A percentile compares a stretch with the other conserved stretches of the same genome.
phyloP scores from a whole-genome alignment of 2,113 vertebrate genomes.

The Isichthys henryi region DNA sequence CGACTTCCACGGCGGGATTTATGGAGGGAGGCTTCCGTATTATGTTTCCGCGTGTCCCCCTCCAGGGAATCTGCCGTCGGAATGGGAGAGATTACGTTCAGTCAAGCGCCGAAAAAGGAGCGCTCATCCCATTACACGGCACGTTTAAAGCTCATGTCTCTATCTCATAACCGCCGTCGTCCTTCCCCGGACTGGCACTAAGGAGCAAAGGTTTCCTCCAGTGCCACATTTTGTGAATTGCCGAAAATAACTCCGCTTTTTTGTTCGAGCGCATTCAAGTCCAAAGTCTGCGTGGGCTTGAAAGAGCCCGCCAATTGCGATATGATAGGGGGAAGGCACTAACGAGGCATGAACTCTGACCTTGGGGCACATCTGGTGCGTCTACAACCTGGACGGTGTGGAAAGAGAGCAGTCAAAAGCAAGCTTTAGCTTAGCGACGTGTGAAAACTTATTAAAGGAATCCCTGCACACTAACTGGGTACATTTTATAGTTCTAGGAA shows the following conservation, averaged over 20 bases:
- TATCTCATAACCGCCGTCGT: not conserved
- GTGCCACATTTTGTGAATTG: not conserved
- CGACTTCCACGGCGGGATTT: conserved; percentile 20
- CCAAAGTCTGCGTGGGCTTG: not conserved
- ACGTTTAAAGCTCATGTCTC: not conserved
- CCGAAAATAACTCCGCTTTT: not conserved
- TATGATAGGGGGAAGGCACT: not conserved
- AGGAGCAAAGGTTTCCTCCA: not conserved
- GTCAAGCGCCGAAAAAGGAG: not conserved
- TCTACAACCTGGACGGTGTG: not conserved
- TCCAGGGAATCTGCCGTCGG: not conserved
- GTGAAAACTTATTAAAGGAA: not conserved
- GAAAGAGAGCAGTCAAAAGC: not conserved
- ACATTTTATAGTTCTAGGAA: not conserved
- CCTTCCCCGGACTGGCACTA: not conserved
- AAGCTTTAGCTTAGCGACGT: not conserved
- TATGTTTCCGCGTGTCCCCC: not conserved
- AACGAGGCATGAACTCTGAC: not conserved
- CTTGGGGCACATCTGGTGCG: not conserved
- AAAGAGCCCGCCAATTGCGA: conserved; percentile 5
- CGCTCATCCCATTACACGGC: not conserved
- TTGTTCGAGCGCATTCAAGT: not conserved
- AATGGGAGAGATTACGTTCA: not conserved
- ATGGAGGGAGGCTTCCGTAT: not conserved
- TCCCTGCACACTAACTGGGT: not conserved